phyloP scores from a whole-genome alignment of 1,140 invertebrate species.

The Tenebrio molitor region DNA sequence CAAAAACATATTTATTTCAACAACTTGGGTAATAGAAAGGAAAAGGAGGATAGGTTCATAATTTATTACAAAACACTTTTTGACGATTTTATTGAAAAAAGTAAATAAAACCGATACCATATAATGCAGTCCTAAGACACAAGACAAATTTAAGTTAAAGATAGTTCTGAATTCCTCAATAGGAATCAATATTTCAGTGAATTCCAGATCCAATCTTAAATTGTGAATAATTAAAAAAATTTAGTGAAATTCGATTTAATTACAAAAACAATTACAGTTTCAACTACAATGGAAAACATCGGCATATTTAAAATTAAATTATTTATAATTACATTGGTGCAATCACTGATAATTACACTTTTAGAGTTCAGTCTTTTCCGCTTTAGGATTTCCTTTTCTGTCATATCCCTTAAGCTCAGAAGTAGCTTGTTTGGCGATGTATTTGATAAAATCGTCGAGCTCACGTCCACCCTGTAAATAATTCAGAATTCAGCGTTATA shows the following conservation, averaged over 20 bases:
- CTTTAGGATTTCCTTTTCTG: conserved; percentile 88
- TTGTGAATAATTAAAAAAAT: conserved; percentile 12
- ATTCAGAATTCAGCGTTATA: conserved; percentile 45
- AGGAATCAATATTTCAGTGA: too few species aligned
- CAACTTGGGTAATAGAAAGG: too few species aligned
- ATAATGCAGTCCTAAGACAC: not conserved
- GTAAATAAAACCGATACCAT: conserved; percentile 8
- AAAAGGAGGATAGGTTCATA: too few species aligned
- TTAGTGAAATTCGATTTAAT: conserved; percentile 7
- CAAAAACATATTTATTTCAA: too few species aligned
- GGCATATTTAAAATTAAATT: conserved; percentile 2
- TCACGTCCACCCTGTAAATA: conserved; percentile 88
- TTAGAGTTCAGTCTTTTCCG: conserved; percentile 79
- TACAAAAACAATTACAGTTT: conserved; percentile 32
- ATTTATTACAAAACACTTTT: too few species aligned
- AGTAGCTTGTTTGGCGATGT: conserved; percentile 93
- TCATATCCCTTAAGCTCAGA: conserved; percentile 90
- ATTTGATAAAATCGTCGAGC: conserved; percentile 96
- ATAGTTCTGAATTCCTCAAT: too few species aligned
- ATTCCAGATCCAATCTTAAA: too few species aligned
- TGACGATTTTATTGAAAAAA: conserved; percentile 18
- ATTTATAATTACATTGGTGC: conserved; percentile 21
- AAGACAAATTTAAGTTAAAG: conserved; percentile 4
- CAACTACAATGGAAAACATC: conserved; percentile 34
- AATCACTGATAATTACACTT: conserved; percentile 10